Evolutionary conservation across 1,140 invertebrate genomes (phyloP), one percentile per base, ranked within the genome.

Genomic region (Physella acuta): DNA sequence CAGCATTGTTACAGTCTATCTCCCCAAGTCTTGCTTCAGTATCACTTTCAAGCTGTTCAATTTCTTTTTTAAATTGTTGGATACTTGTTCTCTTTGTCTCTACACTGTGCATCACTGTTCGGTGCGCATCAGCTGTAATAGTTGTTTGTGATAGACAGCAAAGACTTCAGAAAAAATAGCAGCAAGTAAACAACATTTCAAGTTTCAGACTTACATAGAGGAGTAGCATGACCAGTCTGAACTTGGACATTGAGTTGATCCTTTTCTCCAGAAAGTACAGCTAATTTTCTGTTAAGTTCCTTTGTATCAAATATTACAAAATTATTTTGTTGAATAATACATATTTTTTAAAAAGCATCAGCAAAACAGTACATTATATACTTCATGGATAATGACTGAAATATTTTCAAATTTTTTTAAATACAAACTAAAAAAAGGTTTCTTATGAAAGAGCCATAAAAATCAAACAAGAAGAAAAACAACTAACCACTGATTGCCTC

Each of bases 1-100:
- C 91, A 24, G 87, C 83, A 79, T 93, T 92, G 79, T 92, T 94
- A 64, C 91, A 92, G 79, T 94, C 92, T 67, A 94, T 90, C 79
- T 95, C 93, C 33, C 89, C 81, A 78, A 90, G 89, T 86, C 93
- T 94, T 14, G 86, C 87, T 72, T 91, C 89, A 72, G 90, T 89
- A 81, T 91, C 89, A 76, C 88, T 86, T 72, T 91, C 88, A 39
- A 90, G 76, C 62, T 81, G 75, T 69, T 93, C 92, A 73, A 90
- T 88, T 60, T 96, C 86, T 82, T 95, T 93, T 77, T 94, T 94
- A 4, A 82, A 39, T 64, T 74, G 77, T 51, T 82, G 77, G 37
- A 98, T 87, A 2, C 90, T 90, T 30, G 93, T 90, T 82, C 94
- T 84, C 74, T 88, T 88, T 64, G 82, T 81, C 84, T 94, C 92